Base-by-base conservation (phyloP, 2,113 vertebrate genomes). In the Sisor rabdophorus region DNA sequence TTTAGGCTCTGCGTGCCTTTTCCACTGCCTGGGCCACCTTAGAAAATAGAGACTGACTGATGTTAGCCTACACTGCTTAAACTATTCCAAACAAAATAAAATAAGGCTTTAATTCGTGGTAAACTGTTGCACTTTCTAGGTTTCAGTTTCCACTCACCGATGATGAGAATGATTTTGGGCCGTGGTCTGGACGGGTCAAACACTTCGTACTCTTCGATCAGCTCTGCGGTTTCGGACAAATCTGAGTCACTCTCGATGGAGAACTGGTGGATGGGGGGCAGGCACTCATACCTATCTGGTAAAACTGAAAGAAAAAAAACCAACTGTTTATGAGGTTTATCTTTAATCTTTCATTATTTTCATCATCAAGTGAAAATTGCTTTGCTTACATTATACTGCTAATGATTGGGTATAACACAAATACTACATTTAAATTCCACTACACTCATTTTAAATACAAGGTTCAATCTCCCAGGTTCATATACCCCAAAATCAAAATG, bases 211-310 rank as follows among this genome's bases (percentile, higher is more conserved):
- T 99, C 97, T 84, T 99, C 96, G 63, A 99, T 98, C 56, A 99
- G 92, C 87, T 98, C 97, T 0, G 97, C 96, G 0, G 97, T 99
- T 90, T 99, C 97, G 0, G 96, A 97, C 74, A 99, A 93, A 85
- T 99, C 97, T 0, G 97, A 97, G 87, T 99, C 97, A 22, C 97
- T 99, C 87, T 99, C 97, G 63, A 99, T 99, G 44, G 97, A 99
- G 82, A 98, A 98, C 88, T 99, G 97, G 77, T 96, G 96, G 87
- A 99, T 99, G 30, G 97, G 97, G 54, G 97, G 97, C 44, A 99
- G 94, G 11, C 96, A 93, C 58, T 99, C 96, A 2, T 98, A 99
- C 0, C 96, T 97, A 82, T 98, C 96, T 70, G 97, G 97, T 91
- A 98, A 87, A 87, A 98, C 97, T 98, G 89, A 36, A 86, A 90